Conservation (phyloP, 2,113 vertebrate genomes). For the Marmota monax region DNA sequence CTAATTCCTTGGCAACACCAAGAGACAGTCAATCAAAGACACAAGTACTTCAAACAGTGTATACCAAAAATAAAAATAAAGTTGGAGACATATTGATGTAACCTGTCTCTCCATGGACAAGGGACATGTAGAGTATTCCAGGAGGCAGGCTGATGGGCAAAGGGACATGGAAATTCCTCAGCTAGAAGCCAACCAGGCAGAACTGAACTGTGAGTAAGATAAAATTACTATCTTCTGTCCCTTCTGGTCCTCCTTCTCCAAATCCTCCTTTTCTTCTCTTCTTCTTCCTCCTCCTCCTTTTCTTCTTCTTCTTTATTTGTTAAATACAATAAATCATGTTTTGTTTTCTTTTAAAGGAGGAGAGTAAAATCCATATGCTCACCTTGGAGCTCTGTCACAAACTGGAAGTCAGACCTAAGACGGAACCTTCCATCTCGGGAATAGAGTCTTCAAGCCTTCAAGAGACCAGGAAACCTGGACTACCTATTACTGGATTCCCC, state of each 20-base stretch:
- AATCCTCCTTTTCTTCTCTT: too few species aligned
- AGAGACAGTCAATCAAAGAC: too few species aligned
- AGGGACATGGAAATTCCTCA: not conserved
- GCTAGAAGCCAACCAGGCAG: not conserved
- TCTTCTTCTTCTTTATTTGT: not conserved
- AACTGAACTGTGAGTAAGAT: not conserved
- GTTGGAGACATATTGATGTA: not conserved
- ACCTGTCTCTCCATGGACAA: not conserved
- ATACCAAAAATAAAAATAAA: not conserved
- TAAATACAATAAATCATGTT: not conserved
- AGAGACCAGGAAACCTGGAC: not conserved
- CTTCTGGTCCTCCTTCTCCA: too few species aligned
- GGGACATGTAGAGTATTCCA: too few species aligned
- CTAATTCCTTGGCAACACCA: too few species aligned
- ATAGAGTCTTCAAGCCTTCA: not conserved
- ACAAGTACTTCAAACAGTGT: not conserved
- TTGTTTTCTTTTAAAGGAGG: not conserved
- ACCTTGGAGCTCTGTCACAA: not conserved
- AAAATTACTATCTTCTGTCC: not conserved
- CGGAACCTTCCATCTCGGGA: not conserved
- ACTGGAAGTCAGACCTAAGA: too few species aligned
- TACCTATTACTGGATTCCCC: not conserved
- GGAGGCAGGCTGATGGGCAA: too few species aligned
- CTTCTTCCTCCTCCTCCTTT: too few species aligned
- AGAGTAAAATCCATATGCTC: not conserved